Evolutionary conservation across 2,113 vertebrate species (phyloP).

Genomic region (Sclerurus mexicanus): DNA sequence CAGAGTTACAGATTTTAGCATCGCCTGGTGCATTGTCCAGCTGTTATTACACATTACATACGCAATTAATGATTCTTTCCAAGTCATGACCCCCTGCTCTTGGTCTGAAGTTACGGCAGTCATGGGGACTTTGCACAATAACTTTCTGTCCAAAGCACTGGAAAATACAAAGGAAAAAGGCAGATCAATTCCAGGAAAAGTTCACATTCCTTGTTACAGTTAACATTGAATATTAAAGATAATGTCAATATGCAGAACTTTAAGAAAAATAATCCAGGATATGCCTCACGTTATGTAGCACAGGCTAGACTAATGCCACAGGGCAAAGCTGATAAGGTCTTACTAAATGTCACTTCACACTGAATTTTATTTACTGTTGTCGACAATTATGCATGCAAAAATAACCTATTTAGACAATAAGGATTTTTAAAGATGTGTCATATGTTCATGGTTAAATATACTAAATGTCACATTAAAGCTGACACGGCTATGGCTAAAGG

Average conservation of each 20-base stretch:
- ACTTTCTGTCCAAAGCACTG: background rate
- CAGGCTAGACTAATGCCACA: slow-evolving; percentile 10
- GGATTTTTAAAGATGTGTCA: slow-evolving; percentile 41
- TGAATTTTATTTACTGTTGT: slow-evolving; percentile 39
- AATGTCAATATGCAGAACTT: background rate
- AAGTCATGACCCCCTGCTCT: background rate
- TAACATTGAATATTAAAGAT: background rate
- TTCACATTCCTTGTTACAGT: background rate
- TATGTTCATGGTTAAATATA: slow-evolving; percentile 47
- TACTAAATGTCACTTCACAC: slow-evolving; percentile 37
- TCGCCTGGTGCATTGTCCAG: background rate
- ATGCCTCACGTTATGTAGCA: background rate
- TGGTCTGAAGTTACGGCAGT: background rate
- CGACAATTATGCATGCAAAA: slow-evolving; percentile 38
- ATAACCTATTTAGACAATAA: background rate
- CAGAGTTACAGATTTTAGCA: background rate
- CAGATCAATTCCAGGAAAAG: background rate
- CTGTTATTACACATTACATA: background rate
- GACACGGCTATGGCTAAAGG: slow-evolving; percentile 12
- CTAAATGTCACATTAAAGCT: slow-evolving; percentile 42
- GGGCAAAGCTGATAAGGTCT: slow-evolving; percentile 37
- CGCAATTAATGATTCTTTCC: background rate
- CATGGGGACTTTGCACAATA: background rate
- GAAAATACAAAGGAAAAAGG: background rate
- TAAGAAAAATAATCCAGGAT: background rate